A percentile compares a stretch with the other conserved stretches of the same genome.
phyloP scores from a whole-genome alignment of 2,888 invertebrate genomes.

The Formica aserva region DNA sequence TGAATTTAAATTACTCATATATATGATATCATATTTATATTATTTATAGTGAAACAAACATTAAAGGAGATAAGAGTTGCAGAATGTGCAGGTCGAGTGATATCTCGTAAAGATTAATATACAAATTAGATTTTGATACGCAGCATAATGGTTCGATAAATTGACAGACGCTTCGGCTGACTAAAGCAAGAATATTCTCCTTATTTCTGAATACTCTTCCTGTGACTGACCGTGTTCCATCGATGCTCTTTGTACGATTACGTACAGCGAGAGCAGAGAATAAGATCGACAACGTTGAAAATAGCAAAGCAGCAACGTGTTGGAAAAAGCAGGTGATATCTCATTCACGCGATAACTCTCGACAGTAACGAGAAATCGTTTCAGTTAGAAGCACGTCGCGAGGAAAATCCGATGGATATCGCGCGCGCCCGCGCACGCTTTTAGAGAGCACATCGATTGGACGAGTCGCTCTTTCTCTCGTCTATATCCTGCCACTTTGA shows the following conservation, averaged over 20 bases:
- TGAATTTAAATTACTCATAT: not conserved
- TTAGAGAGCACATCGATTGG: slow-evolving; percentile 2
- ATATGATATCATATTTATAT: not conserved
- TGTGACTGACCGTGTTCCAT: not conserved
- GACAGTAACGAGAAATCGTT: slow-evolving; percentile 46
- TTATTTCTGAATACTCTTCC: not conserved
- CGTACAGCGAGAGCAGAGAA: not conserved
- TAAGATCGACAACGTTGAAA: slow-evolving; percentile 16
- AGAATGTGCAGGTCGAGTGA: not conserved
- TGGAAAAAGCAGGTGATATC: slow-evolving; percentile 18
- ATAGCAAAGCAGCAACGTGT: not conserved
- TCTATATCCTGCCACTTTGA: slow-evolving; percentile 40
- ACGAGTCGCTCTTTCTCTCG: slow-evolving; percentile 26
- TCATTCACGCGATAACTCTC: slow-evolving; percentile 40
- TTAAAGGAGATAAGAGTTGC: not conserved
- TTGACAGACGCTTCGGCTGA: not conserved
- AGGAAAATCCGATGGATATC: slow-evolving; percentile 40
- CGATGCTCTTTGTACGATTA: slow-evolving; percentile 20
- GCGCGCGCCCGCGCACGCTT: not conserved
- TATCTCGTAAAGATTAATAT: not conserved
- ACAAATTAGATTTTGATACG: not conserved
- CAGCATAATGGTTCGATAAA: not conserved
- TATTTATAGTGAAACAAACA: not conserved
- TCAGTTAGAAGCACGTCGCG: slow-evolving; percentile 31
- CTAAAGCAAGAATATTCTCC: slow-evolving; percentile 9